These are phyloP conservation scores for Trissolcus japonicus DNA, from an alignment of 2,888 invertebrate genomes.

Conservation along the genomic window DNA sequence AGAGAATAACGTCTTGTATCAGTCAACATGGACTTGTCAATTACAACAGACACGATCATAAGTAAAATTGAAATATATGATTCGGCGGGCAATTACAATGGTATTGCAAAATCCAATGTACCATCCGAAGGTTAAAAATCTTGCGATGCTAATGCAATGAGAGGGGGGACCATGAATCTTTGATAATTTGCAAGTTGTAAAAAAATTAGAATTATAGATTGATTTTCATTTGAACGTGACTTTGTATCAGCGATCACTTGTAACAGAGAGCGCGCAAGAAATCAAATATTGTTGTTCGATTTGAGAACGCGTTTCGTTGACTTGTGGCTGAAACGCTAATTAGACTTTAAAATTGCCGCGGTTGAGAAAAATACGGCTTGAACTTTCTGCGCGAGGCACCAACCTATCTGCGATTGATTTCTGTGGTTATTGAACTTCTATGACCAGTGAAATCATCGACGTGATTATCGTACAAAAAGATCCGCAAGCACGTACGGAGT, in stretches of 20 bases:
- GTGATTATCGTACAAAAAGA: conserved; percentile 67
- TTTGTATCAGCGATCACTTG: too few species aligned
- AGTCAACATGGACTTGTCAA: conserved; percentile 41
- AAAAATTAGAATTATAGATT: background rate
- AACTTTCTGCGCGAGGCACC: conserved; percentile 52
- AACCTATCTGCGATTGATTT: conserved; percentile 54
- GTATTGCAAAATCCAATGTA: too few species aligned
- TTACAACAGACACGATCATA: conserved; percentile 36
- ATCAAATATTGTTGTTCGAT: conserved; percentile 11
- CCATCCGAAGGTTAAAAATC: too few species aligned
- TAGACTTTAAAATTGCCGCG: conserved; percentile 45
- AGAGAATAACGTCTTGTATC: conserved; percentile 49
- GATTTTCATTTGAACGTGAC: conserved; percentile 8
- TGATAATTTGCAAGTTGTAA: background rate
- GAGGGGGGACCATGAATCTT: background rate
- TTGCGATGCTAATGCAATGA: too few species aligned
- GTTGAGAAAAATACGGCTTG: conserved; percentile 56
- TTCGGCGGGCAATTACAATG: too few species aligned
- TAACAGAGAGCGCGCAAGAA: conserved; percentile 12
- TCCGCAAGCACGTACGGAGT: conserved; percentile 72
- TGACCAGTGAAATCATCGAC: conserved; percentile 67
- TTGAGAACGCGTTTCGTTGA: conserved; percentile 14
- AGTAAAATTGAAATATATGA: conserved; percentile 10
- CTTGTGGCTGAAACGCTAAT: conserved; percentile 34
- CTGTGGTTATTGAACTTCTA: conserved; percentile 64